Evolutionary conservation across 2,113 vertebrate species (phyloP).

Genomic region (Ptilonorhynchus violaceus): DNA sequence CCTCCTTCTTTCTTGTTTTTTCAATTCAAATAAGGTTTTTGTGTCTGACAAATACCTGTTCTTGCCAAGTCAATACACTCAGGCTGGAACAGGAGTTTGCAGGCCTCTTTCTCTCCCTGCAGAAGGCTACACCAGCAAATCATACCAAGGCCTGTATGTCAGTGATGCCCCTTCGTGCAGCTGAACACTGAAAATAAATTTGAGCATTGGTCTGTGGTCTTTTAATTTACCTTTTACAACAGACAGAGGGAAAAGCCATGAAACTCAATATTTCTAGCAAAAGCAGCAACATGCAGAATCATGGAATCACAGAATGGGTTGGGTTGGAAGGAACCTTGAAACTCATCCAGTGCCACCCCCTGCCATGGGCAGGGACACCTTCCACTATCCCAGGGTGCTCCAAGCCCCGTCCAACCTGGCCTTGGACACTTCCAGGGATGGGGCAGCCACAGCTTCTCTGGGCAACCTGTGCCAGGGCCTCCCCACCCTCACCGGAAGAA

Average conservation of each 20-base stretch:
- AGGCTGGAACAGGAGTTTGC: background rate
- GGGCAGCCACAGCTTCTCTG: background rate
- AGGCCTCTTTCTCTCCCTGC: background rate
- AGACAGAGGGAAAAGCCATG: background rate
- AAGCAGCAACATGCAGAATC: background rate
- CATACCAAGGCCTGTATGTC: background rate
- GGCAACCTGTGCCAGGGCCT: background rate
- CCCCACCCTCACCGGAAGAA: fast-evolving
- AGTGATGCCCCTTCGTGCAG: background rate
- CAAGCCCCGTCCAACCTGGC: fast-evolving
- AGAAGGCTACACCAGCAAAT: background rate
- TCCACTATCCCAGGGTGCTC: background rate
- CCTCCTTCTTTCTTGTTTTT: background rate
- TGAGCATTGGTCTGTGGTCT: background rate
- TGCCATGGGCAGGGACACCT: background rate
- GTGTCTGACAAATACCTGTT: background rate
- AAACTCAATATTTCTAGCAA: background rate
- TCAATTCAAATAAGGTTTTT: background rate
- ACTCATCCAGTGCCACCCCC: fast-evolving
- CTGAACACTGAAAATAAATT: background rate
- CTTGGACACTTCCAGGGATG: background rate
- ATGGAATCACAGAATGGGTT: background rate
- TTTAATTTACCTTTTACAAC: background rate
- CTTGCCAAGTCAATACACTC: background rate
- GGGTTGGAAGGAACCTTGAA: background rate